A percentile compares a stretch with the other conserved stretches of the same genome.
phyloP scores from a whole-genome alignment of 2,888 invertebrate genomes.

The Criorhina ranunculi region DNA sequence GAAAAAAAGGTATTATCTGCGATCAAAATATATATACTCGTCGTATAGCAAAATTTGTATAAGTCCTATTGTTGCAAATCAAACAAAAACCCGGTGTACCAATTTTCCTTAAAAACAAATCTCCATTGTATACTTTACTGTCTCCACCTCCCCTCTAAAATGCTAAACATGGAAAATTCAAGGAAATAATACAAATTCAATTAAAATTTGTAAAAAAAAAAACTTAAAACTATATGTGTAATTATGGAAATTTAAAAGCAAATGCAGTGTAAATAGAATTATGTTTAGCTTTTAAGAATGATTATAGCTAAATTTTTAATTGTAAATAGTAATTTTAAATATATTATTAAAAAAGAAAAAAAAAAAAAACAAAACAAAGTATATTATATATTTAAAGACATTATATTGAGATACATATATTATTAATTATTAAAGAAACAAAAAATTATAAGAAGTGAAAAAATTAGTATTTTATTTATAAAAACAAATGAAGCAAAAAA shows the following conservation, averaged over 20 bases:
- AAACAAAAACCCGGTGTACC: no score
- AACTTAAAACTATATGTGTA: slow-evolving; percentile 31
- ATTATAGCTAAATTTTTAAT: slow-evolving; percentile 75
- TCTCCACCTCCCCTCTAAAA: not conserved
- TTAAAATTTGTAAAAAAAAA: slow-evolving; percentile 55
- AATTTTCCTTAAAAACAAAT: slow-evolving; percentile 7
- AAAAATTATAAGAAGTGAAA: slow-evolving; percentile 69
- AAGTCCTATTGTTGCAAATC: slow-evolving; percentile 16
- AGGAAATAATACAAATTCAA: slow-evolving; percentile 39
- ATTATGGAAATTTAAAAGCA: slow-evolving; percentile 43
- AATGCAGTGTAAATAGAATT: slow-evolving; percentile 73
- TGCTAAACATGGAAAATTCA: slow-evolving; percentile 62
- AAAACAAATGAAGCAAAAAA: slow-evolving; percentile 78
- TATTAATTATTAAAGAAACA: slow-evolving; percentile 60
- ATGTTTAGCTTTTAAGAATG: slow-evolving; percentile 62
- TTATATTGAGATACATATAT: slow-evolving; percentile 78
- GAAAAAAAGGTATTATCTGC: slow-evolving; percentile 29
- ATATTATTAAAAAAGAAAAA: slow-evolving; percentile 61
- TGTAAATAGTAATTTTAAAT: slow-evolving; percentile 75
- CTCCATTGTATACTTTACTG: slow-evolving; percentile 14
- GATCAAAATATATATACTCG: no score
- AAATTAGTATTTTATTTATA: slow-evolving; percentile 83
- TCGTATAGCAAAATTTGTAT: slow-evolving; percentile 39
- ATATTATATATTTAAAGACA: slow-evolving; percentile 75
- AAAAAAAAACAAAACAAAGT: slow-evolving; percentile 47